Conservation (phyloP, 37 sponge, comb jelly and placozoan species). For the Chondrilla cf. caribensis region DNA sequence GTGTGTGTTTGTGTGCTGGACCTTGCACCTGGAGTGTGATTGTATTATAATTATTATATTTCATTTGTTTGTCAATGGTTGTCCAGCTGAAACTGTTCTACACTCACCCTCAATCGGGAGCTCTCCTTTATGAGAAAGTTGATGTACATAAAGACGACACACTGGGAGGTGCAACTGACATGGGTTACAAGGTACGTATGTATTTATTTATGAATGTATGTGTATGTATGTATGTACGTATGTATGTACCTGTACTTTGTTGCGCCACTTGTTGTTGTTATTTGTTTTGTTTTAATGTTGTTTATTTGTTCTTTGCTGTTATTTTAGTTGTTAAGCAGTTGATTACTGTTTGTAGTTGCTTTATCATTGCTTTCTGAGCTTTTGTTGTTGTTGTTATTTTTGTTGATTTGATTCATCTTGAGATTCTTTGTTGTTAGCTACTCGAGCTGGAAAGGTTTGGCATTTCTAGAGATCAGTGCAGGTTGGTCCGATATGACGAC, state of each 20-base stretch:
- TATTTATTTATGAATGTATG: background rate
- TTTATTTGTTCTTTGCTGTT: too few species aligned
- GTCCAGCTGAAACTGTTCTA: constrained; percentile 75
- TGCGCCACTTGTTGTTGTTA: background rate
- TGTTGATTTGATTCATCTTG: background rate
- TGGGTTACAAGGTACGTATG: constrained; percentile 58
- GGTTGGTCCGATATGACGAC: constrained; percentile 87
- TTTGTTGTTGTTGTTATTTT: background rate
- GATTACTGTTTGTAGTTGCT: background rate
- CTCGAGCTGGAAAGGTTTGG: constrained; percentile 34
- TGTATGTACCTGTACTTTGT: background rate
- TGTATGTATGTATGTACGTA: background rate
- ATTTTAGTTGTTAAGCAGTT: too few species aligned
- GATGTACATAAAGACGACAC: constrained; percentile 77
- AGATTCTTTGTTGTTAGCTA: constrained; percentile 39
- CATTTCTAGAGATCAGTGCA: constrained; percentile 74
- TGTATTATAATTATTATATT: too few species aligned
- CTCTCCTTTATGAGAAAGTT: constrained; percentile 50
- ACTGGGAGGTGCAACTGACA: constrained; percentile 45
- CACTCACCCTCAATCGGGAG: constrained; percentile 50
- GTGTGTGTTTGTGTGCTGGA: too few species aligned
- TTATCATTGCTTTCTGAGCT: background rate
- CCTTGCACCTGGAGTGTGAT: too few species aligned
- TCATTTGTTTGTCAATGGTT: too few species aligned
- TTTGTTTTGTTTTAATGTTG: background rate